phyloP scores from a whole-genome alignment of 2,888 invertebrate genomes.

The Ectobius pallidus region DNA sequence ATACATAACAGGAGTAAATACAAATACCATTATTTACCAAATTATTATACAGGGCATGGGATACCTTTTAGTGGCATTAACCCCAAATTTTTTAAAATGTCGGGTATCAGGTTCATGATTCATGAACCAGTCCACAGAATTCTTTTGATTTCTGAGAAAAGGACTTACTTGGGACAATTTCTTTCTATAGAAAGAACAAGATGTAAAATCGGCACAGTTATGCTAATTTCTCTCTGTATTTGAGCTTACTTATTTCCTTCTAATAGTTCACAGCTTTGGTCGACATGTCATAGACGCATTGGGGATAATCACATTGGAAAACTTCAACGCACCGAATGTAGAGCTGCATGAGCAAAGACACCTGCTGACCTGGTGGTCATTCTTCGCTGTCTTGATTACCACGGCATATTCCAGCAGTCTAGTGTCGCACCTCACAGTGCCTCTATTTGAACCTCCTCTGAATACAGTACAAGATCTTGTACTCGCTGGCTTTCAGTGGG shows the following conservation, averaged over 20 bases:
- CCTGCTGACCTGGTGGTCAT: not conserved
- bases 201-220: no score
- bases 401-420: not conserved
- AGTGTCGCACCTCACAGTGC: not conserved
- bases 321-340: not conserved
- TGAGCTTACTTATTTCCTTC: not conserved
- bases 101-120: no score
- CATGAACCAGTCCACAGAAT: no score
- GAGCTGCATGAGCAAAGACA: not conserved
- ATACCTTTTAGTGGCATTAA: no score
- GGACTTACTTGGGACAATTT: no score
- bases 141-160: no score
- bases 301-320: not conserved
- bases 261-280: not conserved
- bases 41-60: no score
- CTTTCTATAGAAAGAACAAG: no score
- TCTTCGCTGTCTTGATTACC: not conserved
- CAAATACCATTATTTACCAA: no score
- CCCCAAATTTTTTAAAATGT: no score
- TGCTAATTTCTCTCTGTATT: no score
- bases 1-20: no score
- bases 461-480: not conserved
- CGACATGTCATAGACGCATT: not conserved
- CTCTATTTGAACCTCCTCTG: not conserved
- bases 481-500: not conserved